Base-by-base conservation (phyloP, 2,113 vertebrate species). In the Muntiacus reevesi region DNA sequence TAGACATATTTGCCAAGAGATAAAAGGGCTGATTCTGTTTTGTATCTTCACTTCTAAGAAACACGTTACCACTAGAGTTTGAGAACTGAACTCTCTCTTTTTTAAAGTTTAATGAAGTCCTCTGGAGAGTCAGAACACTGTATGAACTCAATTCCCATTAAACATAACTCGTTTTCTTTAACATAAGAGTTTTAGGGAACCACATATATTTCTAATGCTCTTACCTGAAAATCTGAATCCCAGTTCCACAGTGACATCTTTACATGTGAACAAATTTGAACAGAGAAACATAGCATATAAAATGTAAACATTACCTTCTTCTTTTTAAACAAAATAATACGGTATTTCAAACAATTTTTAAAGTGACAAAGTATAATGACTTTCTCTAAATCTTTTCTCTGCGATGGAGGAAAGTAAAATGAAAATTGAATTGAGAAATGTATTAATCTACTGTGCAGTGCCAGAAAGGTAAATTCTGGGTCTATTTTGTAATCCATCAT, bases 261-360 rank as follows among this genome's bases (percentile, higher is more conserved):
- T 47, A 89, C 47, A 81, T 45, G n/a, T 60, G 15, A 96, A 92
- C 40, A 89, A 87, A 82, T 94, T 33, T 62, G n/a, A 52, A 84
- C 25, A 67, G 12, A 92, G 60, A 96, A 60, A 92, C 21, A 45
- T 13, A 28, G 7, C 36, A 79, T 45, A 36, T 84, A 92, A 89
- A 67, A 94, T 83, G 60, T 78, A 92, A 95, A 67, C 7, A 43
- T 57, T n/a, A 59, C 2, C 2, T 13, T 79, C 43, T 52, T 83
- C 76, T 92, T 89, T 91, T 54, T 36, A 54, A 91, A 89, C 16
- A 89, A 97, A 93, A 89, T 60, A 91, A 59, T 92, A 94, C 76
- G 19, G 33, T 71, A 7, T 87, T 94, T 55, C 4, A 78, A 64
- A n/a, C 21, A 83, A 60, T 81, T 94, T 89, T 47, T 50, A 86